Evolutionary conservation across 2,888 invertebrate species (phyloP).

Genomic region (Thyatira batis): DNA sequence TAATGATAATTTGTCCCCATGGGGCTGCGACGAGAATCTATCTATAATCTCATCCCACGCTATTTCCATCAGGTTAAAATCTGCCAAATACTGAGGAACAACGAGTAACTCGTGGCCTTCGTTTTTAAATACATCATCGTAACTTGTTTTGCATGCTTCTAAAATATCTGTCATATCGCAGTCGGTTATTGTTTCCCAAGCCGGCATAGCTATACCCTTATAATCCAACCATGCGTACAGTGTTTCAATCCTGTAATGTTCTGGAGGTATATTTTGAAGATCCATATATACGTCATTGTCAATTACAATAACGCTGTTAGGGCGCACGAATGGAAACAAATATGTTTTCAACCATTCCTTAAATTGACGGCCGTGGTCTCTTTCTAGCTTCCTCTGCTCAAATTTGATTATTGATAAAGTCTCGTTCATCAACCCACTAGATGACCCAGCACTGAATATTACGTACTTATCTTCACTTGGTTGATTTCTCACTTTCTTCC

Average conservation of each 20-base stretch:
- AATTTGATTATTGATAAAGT: background rate
- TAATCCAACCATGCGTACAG: background rate
- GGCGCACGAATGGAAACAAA: background rate
- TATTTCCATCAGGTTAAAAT: background rate
- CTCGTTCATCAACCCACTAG: background rate
- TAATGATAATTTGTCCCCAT: background rate
- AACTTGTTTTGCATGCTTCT: background rate
- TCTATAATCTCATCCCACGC: background rate
- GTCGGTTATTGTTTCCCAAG: background rate
- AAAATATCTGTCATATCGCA: background rate
- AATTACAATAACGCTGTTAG: background rate
- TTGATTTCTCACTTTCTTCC: background rate
- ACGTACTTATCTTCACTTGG: background rate
- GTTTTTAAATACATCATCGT: background rate
- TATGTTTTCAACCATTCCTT: background rate
- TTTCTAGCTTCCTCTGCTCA: background rate
- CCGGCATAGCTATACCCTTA: background rate
- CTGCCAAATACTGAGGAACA: background rate
- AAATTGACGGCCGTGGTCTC: background rate
- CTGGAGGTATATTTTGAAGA: background rate
- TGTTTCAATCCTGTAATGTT: background rate
- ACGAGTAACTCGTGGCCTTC: background rate
- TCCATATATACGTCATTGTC: background rate
- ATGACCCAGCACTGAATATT: background rate
- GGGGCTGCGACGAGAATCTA: background rate